Evolutionary conservation across 1,140 invertebrate genomes (phyloP), one percentile per base, ranked within the genome.

Genomic region (Scaptodrosophila lebanonensis): DNA sequence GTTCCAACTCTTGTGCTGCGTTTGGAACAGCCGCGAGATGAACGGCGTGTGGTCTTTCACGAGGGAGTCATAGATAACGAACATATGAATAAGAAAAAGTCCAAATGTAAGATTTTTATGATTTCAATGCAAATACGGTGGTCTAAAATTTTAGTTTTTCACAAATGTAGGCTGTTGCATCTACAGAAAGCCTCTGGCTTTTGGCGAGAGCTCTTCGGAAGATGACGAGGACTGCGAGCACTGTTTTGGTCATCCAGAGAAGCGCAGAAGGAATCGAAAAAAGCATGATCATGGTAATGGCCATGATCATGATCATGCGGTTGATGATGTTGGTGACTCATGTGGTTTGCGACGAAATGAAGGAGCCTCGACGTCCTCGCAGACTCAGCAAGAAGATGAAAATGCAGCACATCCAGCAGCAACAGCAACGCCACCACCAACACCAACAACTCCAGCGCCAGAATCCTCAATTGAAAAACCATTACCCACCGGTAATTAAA

Each of bases 41-140:
- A 91, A 61, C 93, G 95, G 87, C 93, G 95, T 88, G 95, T 98
- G 2, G 91, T 93, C 66, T 98, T 95, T 94, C 93, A 92, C 17
- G 91, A 92, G 48, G 95, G 93, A 61, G 97, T 95, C 1, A 93
- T 98, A 11, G 95, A 98, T 85, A 98, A 98, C 89, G 96, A 98
- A 88, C 87, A 96, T 83, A 91, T 97, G 91, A 94, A 95, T 77
- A 95, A 94, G 87, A 97, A 96, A 87, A 97, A 97, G 88, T 97
- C 95, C 43, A 98, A 97, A 91, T 97, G 96, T 97, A 90, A 91
- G 90, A n/a, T n/a, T n/a, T 42, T 29, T 11, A 86, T 44, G 15
- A 18, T 12, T 35, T 20, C 13, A 35, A 5, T 35, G 7, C 1
- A 3, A 0, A 11, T 3, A n/a, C 1, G 2, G n/a, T 11, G 5